Conservation (phyloP, 2,888 invertebrate genomes). For the Meliscaeva auricollis region DNA sequence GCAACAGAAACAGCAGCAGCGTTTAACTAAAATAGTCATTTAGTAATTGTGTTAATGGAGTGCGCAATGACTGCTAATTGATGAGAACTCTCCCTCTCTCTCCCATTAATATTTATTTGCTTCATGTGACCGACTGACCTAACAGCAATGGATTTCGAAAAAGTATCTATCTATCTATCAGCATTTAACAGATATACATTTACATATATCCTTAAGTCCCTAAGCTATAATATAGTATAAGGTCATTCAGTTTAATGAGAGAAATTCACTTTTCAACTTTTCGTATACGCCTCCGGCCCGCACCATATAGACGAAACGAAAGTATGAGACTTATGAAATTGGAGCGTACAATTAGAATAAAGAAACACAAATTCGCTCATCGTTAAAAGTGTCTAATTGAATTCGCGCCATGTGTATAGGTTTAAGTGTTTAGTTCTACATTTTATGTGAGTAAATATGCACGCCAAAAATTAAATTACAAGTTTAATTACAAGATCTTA, state of each 20-base stretch:
- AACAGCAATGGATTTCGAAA: conserved; percentile 16
- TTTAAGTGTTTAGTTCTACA: neutral
- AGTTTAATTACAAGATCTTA: too few species aligned
- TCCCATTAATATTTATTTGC: conserved; percentile 65
- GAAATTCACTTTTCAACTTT: conserved; percentile 23
- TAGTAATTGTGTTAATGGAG: conserved; percentile 71
- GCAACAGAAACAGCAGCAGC: conserved; percentile 15
- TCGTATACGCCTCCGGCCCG: neutral
- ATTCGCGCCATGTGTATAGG: conserved; percentile 40
- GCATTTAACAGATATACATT: neutral
- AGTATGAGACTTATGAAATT: conserved; percentile 27
- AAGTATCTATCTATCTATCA: neutral
- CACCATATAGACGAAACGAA: conserved; percentile 14
- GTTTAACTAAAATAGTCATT: conserved; percentile 64
- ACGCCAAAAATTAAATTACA: too few species aligned
- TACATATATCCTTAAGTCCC: conserved; percentile 9
- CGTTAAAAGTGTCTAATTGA: conserved; percentile 59
- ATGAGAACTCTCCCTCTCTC: conserved; percentile 61
- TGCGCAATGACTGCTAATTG: conserved; percentile 72
- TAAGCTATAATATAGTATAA: conserved; percentile 16
- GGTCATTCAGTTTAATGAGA: conserved; percentile 28
- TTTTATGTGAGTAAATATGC: neutral
- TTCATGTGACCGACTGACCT: conserved; percentile 56
- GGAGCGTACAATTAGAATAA: conserved; percentile 32
- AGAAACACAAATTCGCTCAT: conserved; percentile 51